phyloP scores from a whole-genome alignment of 2,797 vertebrate genomes.

The Hafferia zeledoni region DNA sequence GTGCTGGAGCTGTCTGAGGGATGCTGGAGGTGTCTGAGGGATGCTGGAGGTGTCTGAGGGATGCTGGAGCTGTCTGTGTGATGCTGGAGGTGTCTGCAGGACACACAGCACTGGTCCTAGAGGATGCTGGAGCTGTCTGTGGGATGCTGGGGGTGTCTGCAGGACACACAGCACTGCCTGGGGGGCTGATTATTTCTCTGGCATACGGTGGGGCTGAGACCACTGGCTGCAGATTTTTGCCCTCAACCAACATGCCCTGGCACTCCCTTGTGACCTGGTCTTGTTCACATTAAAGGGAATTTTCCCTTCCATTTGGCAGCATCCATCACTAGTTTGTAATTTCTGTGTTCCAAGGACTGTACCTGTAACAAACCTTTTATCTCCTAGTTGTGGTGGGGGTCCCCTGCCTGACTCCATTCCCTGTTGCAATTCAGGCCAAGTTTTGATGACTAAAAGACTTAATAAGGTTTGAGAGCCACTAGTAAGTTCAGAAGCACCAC shows the following conservation, averaged over 20 bases:
- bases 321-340: background rate
- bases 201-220: background rate
- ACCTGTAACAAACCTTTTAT: background rate
- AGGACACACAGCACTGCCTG: background rate
- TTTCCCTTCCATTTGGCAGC: background rate
- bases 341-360: background rate
- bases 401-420: background rate
- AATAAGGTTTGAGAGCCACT: background rate
- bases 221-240: background rate
- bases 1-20: no score
- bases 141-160: no score
- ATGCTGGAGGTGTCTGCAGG: background rate
- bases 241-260: background rate
- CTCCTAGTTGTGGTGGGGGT: background rate
- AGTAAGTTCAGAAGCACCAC: background rate
- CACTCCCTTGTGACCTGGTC: background rate
- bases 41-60: background rate
- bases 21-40: background rate
- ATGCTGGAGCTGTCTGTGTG: background rate
- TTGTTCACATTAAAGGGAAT: background rate
- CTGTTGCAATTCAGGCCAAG: background rate
- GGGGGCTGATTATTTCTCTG: background rate
- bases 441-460: background rate
- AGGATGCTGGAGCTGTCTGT: no score
- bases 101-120: background rate